A percentile compares a stretch with the other conserved stretches of the same genome.
These are phyloP conservation scores for Pithys albifrons DNA, from an alignment of 2,113 vertebrate species.

Conservation along the genomic window DNA sequence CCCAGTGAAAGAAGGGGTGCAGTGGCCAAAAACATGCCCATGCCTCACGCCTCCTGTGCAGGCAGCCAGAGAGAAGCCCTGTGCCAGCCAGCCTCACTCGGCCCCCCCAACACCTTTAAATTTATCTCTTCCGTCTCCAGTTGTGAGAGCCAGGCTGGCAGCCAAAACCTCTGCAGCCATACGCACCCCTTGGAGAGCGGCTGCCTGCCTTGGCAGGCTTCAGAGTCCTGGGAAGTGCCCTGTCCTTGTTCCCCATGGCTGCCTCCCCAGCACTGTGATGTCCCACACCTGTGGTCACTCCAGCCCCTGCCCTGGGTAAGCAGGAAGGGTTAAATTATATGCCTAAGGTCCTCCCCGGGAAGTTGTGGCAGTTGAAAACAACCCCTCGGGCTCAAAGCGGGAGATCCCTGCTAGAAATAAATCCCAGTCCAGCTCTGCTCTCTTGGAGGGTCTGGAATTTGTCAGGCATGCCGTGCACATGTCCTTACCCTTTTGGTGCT, in stretches of 20 bases:
- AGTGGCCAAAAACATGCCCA: rapidly evolving
- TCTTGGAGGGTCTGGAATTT: rapidly evolving
- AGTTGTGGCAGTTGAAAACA: background rate
- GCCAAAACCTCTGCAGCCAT: background rate
- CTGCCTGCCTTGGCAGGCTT: background rate
- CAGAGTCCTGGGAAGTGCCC: background rate
- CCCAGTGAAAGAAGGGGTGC: background rate
- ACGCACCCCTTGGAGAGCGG: background rate
- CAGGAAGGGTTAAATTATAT: rapidly evolving
- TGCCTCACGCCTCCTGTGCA: background rate
- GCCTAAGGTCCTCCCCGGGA: background rate
- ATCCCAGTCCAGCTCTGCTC: background rate
- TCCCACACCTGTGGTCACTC: background rate
- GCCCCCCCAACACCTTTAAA: background rate
- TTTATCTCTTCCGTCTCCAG: conserved; percentile 10
- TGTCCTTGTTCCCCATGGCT: background rate
- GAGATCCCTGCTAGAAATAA: background rate
- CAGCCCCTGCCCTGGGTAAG: background rate
- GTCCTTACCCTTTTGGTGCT: background rate
- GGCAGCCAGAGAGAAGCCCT: background rate
- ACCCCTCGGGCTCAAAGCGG: background rate
- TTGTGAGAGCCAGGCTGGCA: background rate
- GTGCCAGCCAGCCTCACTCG: rapidly evolving
- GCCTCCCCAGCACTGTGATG: rapidly evolving
- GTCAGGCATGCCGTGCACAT: rapidly evolving